Evolutionary conservation across 30 jellyfish, hydroid and myxozoan genomes (phyloP), one percentile per base, ranked within the genome.

Genomic region (Pelagia noctiluca): DNA sequence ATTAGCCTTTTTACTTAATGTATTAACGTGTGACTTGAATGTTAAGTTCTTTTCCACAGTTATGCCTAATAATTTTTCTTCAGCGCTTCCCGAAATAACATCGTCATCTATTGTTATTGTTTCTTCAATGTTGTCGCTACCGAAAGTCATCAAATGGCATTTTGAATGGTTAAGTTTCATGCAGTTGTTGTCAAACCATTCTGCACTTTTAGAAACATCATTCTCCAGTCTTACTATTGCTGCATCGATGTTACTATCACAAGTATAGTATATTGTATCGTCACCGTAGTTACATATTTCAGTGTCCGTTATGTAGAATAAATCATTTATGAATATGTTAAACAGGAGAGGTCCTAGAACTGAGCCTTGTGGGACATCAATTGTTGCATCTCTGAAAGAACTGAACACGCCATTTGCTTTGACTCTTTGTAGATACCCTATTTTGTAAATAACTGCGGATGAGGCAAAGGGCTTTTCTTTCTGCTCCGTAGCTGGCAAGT

Each of bases 301-400:
- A 42, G 57, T 42, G 57, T 42, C 57, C 57, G 57, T 42, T 42
- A 42, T 16, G 57, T 42, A 42, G 57, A 42, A 42, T 42, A 42
- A 42, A 42, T 42, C 57, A 42, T 42, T 42, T 42, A 42, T 42
- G 16, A 42, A 42, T 42, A 42, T 42, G 57, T 42, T 42, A 42
- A 42, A 16, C 57, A 42, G 57, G 57, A 42, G 57, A 42, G 57
- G 57, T 42, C 57, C 57, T 16, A 42, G 57, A 42, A 42, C 57
- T 42, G 57, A 42, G 8, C 57, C 57, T 16, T 42, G 16, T 42
- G 57, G 57, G 57, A 42, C 57, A 42, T 16, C 57, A 42, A 42
- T 42, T 5, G 57, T 8, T 5, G 57, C 57, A 42, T n/a, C n/a
- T n/a, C n/a, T n/a, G n/a, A n/a, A n/a, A n/a, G n/a, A n/a, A n/a